Base-by-base conservation (phyloP, 2,113 vertebrate species). In the Ovibos moschatus region DNA sequence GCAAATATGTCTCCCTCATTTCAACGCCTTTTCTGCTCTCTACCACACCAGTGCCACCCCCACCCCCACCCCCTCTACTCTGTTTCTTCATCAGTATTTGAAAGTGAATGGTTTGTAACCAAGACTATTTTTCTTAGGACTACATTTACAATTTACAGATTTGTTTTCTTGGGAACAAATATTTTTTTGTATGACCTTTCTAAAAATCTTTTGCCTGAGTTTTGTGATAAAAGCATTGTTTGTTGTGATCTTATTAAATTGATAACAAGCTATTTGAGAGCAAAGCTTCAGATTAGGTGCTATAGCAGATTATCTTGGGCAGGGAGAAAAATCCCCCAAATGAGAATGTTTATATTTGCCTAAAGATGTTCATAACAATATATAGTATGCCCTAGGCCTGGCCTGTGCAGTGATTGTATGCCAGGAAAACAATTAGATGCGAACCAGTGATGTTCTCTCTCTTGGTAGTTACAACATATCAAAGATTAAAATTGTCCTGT, bases 51-150 rank as follows among this genome's bases (percentile, higher is more conserved):
- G 30, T 57, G 78, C 25, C 53, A 83, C 2, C 30, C n/a, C 17
- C 4, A 21, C 17, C 64, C 33, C 64, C 0, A 12, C 21, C 60
- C 83, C 93, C 13, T 58, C 45, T 11, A 7, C 78, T 96, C 92
- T 87, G 76, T 91, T 92, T 95, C 57, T 87, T 97, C 89, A 97
- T 96, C 90, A 95, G 0, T 79, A 43, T 87, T 92, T 93, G 43
- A 93, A 96, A 97, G 84, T 47, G 60, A 98, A 89, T 97, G 30
- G 3, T 97, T 92, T 97, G n/a, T 97, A 89, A 92, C 36, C 36
- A 76, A 45, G 57, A 87, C 36, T 79, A 36, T 94, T 87, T 97
- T 92, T 83, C 89, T 84, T 94, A 93, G 74, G 62, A 89, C 67
- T 95, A 17, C 50, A 62, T 97, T 96, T 96, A 60, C 93, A 87